Evolutionary conservation across 1,140 invertebrate genomes (phyloP), one percentile per base, ranked within the genome.

Genomic region (Helicoverpa zea): DNA sequence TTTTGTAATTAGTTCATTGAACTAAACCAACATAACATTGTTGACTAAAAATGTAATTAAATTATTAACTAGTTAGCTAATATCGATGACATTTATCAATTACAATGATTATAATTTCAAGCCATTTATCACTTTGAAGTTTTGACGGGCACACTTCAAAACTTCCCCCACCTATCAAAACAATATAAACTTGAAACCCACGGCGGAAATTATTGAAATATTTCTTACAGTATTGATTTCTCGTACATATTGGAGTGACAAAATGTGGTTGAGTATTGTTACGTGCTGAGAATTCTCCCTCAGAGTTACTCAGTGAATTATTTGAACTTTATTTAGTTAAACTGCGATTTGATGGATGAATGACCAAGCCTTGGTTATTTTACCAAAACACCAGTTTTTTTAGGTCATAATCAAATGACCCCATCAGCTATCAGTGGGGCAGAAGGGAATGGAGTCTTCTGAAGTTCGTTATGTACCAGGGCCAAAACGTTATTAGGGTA

Each of bases 111-210:
- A 64, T 35, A 58, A 75, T 74, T 72, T 23, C 16, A 35, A 51
- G 11, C 35, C 63, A 72, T 81, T 72, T 78, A 81, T 81, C 73
- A 81, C 56, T 56, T 29, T 13, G n/a, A 77, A 78, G 74, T 81
- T 77, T 72, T 81, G 80, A 81, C 74, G 66, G 52, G 61, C 51
- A 47, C 54, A 77, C 64, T 77, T 58, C 54, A 63, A 54, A 81
- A 81, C 56, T 77, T 77, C 64, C 12, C 18, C 2, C 16, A 56
- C 63, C 64, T 81, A 81, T 72, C 74, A 47, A 72, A 81, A 81
- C 64, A 81, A 61, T 66, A 29, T 72, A 43, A 54, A 49, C 54
- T 56, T 61, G 63, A 66, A 49, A 16, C 56, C 63, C n/a, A 9
- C n/a, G 14, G n/a, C n/a, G 63, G 63, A 47, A 66, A 66, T 66